These are phyloP conservation scores for Champsocephalus esox DNA, from an alignment of 2,797 vertebrate genomes.

Conservation along the genomic window DNA sequence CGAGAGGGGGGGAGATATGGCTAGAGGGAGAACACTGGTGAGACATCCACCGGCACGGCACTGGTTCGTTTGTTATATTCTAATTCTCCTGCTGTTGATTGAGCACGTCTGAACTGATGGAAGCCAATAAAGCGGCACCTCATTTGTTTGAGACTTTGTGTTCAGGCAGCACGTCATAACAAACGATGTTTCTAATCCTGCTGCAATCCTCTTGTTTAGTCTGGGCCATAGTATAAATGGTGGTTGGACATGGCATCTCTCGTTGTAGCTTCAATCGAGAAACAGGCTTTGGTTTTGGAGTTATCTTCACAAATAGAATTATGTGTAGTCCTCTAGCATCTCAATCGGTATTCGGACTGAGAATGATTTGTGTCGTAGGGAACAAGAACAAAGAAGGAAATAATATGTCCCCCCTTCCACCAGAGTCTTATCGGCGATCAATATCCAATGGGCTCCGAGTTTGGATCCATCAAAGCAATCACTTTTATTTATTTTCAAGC, in stretches of 20 bases:
- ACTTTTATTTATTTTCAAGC: not conserved
- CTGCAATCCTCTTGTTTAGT: not conserved
- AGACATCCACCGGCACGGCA: slow-evolving; percentile 17
- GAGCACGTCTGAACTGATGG: slow-evolving; percentile 14
- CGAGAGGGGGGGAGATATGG: slow-evolving; percentile 33
- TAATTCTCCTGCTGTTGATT: slow-evolving; percentile 28
- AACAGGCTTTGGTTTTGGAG: not conserved
- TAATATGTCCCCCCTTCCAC: too few species aligned
- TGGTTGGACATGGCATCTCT: not conserved
- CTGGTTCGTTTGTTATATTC: slow-evolving; percentile 17
- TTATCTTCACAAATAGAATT: too few species aligned
- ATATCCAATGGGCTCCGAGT: too few species aligned
- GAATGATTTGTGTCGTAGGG: too few species aligned
- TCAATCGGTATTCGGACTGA: too few species aligned
- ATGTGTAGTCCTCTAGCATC: too few species aligned
- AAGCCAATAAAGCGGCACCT: slow-evolving; percentile 7
- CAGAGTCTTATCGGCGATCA: too few species aligned
- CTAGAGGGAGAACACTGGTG: slow-evolving; percentile 37
- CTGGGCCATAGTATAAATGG: not conserved
- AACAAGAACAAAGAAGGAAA: too few species aligned
- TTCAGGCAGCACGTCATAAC: not conserved
- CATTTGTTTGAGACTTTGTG: slow-evolving; percentile 2
- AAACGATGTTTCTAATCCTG: slow-evolving; percentile 5
- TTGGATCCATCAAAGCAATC: not conserved
- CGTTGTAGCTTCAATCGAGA: not conserved